Base-by-base conservation (phyloP, 2,797 vertebrate species). In the Hyperoplus lanceolatus region DNA sequence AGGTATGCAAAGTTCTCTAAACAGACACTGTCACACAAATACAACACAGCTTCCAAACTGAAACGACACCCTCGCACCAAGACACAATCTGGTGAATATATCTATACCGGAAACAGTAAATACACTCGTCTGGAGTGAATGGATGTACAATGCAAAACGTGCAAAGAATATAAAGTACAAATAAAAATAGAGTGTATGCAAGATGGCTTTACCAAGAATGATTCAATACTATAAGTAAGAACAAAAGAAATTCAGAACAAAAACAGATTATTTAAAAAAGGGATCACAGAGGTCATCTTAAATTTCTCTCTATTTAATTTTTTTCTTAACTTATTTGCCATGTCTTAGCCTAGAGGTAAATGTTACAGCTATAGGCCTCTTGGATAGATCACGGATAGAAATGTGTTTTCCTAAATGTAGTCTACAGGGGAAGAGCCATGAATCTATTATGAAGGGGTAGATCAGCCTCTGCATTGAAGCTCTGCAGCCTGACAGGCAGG, bases 71-170 rank as follows among this genome's bases (percentile, higher is more conserved):
- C 2, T 58, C 46, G 12, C 14, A 13, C 38, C 61, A 51, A 29
- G 60, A 66, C 67, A 62, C n/a, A 66, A 49, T 78, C 62, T 39
- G n/a, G 12, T 7, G 14, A 39, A 64, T 29, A 7, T 21, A 45
- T 75, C 51, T 21, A 6, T 58, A 53, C 41, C 39, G 63, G 8
- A 1, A 45, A 14, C 53, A n/a, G 45, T 46, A 56, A 18, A 50
- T 12, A 29, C 1, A 1, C 3, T 39, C 56, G 2, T 16, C 5
- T 60, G 45, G 9, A 60, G 15, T n/a, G 5, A 41, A 42, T 55
- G 3, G 8, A 21, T 64, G 45, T 45, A 45, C 11, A 58, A 42
- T 4, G 68, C 59, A 9, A 39, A 36, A 29, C 8, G 8, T 18
- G 9, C 0, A 54, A 45, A 62, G 5, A 4, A n/a, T 48, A 12